These are phyloP conservation scores for Sebastiscus tertius DNA, from an alignment of 2,797 vertebrate species.

Conservation along the genomic window DNA sequence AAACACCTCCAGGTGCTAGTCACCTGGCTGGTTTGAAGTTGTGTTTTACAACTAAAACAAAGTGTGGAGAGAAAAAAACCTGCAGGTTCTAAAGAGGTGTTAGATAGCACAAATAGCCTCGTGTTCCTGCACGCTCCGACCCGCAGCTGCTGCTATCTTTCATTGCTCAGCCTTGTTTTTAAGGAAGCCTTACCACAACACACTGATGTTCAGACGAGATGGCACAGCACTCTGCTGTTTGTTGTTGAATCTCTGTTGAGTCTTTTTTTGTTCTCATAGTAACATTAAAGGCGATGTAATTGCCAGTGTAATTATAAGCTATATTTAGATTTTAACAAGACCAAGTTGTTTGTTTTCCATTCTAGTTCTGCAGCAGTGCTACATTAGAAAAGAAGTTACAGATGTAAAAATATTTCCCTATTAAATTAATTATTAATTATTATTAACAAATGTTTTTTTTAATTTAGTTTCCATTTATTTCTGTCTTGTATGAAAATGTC, in stretches of 20 bases:
- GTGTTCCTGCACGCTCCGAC: conserved; percentile 55
- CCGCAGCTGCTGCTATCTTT: conserved; percentile 33
- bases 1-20: background rate
- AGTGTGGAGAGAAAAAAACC: conserved; percentile 4
- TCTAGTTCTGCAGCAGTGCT: background rate
- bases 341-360: background rate
- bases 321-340: background rate
- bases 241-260: background rate
- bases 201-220: conserved; percentile 40
- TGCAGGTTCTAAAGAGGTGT: conserved; percentile 39
- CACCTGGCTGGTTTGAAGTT: conserved; percentile 1
- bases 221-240: conserved; percentile 13
- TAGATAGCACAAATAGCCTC: background rate
- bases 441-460: background rate
- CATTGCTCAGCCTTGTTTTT: conserved; percentile 53
- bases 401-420: background rate
- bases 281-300: background rate
- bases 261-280: background rate
- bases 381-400: background rate
- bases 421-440: background rate
- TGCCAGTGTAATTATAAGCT: background rate
- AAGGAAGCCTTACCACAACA: conserved; percentile 41
- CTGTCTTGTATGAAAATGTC: background rate
- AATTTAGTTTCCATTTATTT: background rate
- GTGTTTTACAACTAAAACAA: conserved; percentile 11